Base-by-base conservation (phyloP, 2,797 vertebrate genomes). In the Pterois miles region DNA sequence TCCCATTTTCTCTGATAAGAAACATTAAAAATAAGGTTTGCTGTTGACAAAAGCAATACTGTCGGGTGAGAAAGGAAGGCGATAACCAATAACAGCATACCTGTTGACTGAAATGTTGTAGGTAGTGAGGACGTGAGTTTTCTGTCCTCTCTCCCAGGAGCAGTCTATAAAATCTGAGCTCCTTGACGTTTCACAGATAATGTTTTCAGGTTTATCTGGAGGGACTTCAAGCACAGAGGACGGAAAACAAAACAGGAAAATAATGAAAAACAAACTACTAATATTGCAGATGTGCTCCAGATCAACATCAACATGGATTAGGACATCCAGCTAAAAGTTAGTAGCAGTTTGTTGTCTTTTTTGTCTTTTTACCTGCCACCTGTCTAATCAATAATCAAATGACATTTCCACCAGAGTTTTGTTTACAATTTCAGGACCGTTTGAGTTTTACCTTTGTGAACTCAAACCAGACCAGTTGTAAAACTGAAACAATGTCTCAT, bases 121-220 rank as follows among this genome's bases (percentile, higher is more conserved):
- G 52, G n/a, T 62, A 0, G 92, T 94, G 1, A 2, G 0, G n/a
- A 93, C 4, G 57, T 94, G 12, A 0, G 95, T 94, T 27, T 92
- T 36, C 12, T 56, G 73, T 79, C 94, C 93, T 56, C n/a, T 82
- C 7, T 48, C 59, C 94, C 95, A 94, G 0, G 74, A 84, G 82
- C 96, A 96, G 52, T n/a, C 36, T 4, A 95, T 79, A 2, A 65
- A 29, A 1, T 66, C 52, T 2, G 93, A 94, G 64, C 53, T 77
- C 67, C 64, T 86, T 11, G 76, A 62, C 5, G 87, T 91, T 69
- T 91, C 82, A 84, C 95, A 96, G 29, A 2, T 64, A 10, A 96
- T 59, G 40, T 89, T 80, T 38, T 33, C 34, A 7, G 95, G 92
- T 80, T 90, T 91, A 27, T 91, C 91, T 78, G 96, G 95, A 68